Percentiles rank a stretch among this genome's conserved stretches.
Conservation (phyloP, 2,888 invertebrate species). For the Ectropis crepuscularia region DNA sequence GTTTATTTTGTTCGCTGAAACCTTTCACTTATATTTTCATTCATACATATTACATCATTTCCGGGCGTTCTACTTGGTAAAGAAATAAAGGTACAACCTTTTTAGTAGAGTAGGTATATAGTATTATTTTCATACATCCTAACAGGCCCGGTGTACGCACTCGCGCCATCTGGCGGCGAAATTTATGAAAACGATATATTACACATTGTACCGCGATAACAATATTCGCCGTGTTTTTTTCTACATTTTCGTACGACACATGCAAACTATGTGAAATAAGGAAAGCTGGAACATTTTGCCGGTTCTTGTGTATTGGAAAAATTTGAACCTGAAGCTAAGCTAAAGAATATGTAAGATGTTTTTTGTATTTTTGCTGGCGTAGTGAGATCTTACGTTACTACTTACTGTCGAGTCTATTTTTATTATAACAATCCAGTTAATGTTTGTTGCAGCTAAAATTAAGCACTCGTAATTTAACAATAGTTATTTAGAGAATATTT, state of each 20-base stretch:
- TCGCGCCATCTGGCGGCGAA: constrained; percentile 29
- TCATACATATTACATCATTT: too few species aligned
- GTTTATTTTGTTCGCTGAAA: too few species aligned
- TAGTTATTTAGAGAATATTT: too few species aligned
- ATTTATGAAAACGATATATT: constrained; percentile 42
- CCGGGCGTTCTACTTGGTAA: not conserved
- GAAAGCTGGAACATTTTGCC: not conserved
- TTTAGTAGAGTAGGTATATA: constrained; percentile 16
- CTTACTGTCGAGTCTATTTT: too few species aligned
- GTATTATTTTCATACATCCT: constrained; percentile 11
- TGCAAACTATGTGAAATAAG: constrained; percentile 11
- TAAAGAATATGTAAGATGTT: too few species aligned
- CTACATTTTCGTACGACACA: constrained; percentile 12
- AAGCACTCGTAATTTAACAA: too few species aligned
- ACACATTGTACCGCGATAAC: constrained; percentile 34
- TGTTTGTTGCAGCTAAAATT: too few species aligned
- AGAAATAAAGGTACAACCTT: not conserved
- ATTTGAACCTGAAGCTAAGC: too few species aligned
- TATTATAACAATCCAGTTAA: too few species aligned
- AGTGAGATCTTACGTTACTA: too few species aligned
- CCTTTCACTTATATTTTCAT: too few species aligned
- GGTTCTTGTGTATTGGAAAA: not conserved
- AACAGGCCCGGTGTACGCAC: constrained; percentile 9
- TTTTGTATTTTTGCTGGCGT: too few species aligned
- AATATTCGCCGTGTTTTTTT: constrained; percentile 38